Evolutionary conservation across 2,888 invertebrate species (phyloP).

Genomic region (Carabus problematicus): DNA sequence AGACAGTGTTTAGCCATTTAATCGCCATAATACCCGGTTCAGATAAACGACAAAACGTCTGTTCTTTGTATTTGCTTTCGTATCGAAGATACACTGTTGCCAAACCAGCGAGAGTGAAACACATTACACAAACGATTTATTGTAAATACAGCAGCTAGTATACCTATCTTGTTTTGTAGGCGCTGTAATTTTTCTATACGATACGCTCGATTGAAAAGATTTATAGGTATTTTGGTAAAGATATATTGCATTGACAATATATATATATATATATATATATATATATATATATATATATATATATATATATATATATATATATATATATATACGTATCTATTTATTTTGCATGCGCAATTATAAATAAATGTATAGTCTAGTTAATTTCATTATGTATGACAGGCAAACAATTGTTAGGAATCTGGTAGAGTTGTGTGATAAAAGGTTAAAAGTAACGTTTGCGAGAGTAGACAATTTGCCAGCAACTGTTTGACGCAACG

Average conservation of each 20-base stretch:
- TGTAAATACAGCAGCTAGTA: constrained; percentile 27
- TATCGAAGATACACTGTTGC: constrained; percentile 18
- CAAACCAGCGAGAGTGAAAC: constrained; percentile 32
- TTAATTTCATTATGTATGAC: too few relatives aligned
- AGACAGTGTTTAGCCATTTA: constrained; percentile 40
- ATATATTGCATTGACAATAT: not conserved
- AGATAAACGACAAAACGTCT: constrained; percentile 24
- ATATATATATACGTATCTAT: too few relatives aligned
- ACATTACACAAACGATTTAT: constrained; percentile 35
- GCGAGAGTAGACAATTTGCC: constrained; percentile 31
- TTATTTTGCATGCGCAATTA: too few relatives aligned
- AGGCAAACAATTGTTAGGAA: too few relatives aligned
- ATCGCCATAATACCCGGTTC: constrained; percentile 38
- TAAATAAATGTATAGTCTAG: too few relatives aligned
- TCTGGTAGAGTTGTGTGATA: not conserved
- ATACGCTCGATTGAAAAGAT: constrained; percentile 35
- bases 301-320: too few relatives aligned
- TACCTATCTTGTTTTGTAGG: constrained; percentile 19
- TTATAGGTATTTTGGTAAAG: constrained; percentile 22
- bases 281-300: too few relatives aligned
- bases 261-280: too few relatives aligned
- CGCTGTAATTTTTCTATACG: constrained; percentile 32
- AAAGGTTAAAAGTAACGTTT: constrained; percentile 2
- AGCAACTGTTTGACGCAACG: constrained; percentile 23
- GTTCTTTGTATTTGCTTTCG: constrained; percentile 25